A percentile compares a stretch with the other conserved stretches of the same genome.
phyloP scores from a whole-genome alignment of 2,888 invertebrate genomes.

The Leptinotarsa rubiginosa region DNA sequence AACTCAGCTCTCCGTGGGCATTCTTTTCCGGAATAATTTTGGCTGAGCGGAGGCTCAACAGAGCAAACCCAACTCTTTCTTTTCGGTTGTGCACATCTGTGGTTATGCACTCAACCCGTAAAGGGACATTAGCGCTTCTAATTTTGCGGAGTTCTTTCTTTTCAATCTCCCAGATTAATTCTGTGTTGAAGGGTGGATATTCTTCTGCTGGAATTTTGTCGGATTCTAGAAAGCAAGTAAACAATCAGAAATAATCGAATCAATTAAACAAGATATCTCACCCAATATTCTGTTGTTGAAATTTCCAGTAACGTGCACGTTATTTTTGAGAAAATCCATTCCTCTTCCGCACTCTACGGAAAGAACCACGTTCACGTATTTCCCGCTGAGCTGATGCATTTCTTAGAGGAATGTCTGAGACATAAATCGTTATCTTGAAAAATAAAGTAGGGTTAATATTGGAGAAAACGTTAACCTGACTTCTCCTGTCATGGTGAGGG shows the following conservation, averaged over 20 bases:
- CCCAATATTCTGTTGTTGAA: conserved; percentile 61
- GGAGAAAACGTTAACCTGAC: conserved; percentile 36
- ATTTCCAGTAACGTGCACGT: conserved; percentile 59
- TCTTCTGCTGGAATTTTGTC: conserved; percentile 72
- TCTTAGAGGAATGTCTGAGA: conserved; percentile 32
- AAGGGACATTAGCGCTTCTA: conserved; percentile 78
- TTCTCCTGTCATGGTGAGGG: conserved; percentile 29
- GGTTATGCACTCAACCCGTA: conserved; percentile 78
- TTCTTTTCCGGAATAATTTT: conserved; percentile 72
- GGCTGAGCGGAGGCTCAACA: conserved; percentile 78
- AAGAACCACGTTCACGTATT: conserved; percentile 75
- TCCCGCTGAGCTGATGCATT: conserved; percentile 76
- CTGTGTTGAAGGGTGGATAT: conserved; percentile 76
- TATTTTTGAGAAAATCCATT: conserved; percentile 60
- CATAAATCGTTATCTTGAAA: conserved; percentile 22
- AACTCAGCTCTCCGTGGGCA: conserved; percentile 67
- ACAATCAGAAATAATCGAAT: background rate
- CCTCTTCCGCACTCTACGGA: conserved; percentile 76
- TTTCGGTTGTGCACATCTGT: conserved; percentile 70
- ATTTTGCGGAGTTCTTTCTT: conserved; percentile 79
- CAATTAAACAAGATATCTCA: conserved; percentile 32
- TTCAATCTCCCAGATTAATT: conserved; percentile 84
- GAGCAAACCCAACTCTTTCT: conserved; percentile 76
- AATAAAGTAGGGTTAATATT: conserved; percentile 27
- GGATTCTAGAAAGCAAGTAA: conserved; percentile 69